Evolutionary conservation across 2,113 vertebrate genomes (phyloP), one percentile per base, ranked within the genome.

Genomic region (Protobothrops flavoviridis): DNA sequence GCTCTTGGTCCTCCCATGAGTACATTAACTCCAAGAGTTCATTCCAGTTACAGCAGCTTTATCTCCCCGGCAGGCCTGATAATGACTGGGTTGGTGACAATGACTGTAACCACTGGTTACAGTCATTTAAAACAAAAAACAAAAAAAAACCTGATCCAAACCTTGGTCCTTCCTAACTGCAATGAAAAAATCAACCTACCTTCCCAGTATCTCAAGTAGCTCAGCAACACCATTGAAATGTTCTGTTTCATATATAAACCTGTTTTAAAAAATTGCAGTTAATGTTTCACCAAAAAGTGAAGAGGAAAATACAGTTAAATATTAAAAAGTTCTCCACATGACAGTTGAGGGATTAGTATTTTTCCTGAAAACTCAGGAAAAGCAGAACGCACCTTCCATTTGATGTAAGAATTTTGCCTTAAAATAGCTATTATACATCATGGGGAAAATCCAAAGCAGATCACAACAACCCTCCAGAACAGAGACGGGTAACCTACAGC

Each of bases 211-310:
- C 96, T 98, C 98, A 92, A 98, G 98, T 88, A 98, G 98, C 95
- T 98, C 98, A 96, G 98, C 98, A 96, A 98, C 98, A 96, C 98
- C 98, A 97, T 98, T 98, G 96, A 98, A 98, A 96, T 98, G 98
- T 94, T 98, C 98, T 0, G 98, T 98, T 97, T 98, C 98, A 97
- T 98, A 98, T 97, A 98, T 98, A 98, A 98, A 98, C 98, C 98
- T 98, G 92, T 94, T 94, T 50, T 91, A 43, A 55, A 87, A 55
- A 93, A 29, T 50, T 52, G 21, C 20, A 94, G 1, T 92, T 21
- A 92, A 39, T 69, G 48, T 45, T 69, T 64, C 4, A 61, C 10
- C 33, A 88, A 91, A 91, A 94, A 94, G 64, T 88, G 95, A 94
- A 91, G 64, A 92, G 48, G 9, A 87, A 61, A 64, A 87, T 26